These are phyloP conservation scores for Lasioglossum calceatum DNA, from an alignment of 2,888 invertebrate species.

Conservation along the genomic window DNA sequence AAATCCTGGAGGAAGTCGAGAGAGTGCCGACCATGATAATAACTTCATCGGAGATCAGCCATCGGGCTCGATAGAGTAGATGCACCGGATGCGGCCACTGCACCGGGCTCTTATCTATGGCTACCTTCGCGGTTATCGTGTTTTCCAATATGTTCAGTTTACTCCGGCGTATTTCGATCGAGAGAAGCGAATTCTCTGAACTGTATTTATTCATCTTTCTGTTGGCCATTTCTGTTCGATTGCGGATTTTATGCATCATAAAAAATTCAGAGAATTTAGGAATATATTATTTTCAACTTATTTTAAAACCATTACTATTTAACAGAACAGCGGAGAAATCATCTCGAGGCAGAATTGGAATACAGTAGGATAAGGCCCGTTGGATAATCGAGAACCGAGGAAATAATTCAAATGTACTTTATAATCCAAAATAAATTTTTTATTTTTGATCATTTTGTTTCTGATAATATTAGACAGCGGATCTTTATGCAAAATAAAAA, in stretches of 20 bases:
- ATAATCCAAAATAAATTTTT: no score
- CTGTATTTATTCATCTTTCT: not conserved
- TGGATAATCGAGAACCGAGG: no score
- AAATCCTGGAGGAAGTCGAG: not conserved
- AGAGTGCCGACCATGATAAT: not conserved
- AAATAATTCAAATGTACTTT: no score
- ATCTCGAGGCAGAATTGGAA: no score
- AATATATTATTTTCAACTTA: not conserved
- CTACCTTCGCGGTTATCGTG: not conserved
- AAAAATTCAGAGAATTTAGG: no score
- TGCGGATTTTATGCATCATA: no score
- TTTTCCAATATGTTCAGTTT: not conserved
- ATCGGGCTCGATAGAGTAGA: not conserved
- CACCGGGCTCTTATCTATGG: not conserved
- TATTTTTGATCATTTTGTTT: no score
- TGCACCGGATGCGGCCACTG: not conserved
- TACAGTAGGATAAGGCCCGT: no score
- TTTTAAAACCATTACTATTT: not conserved
- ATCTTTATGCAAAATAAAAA: no score
- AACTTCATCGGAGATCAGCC: not conserved
- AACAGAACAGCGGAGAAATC: no score
- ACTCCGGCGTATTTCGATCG: not conserved
- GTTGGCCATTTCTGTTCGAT: not conserved
- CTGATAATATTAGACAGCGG: no score
- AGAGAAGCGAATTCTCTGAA: not conserved